Evolutionary conservation across 1,140 invertebrate species (phyloP).

Genomic region (Drosophila bipectinata): DNA sequence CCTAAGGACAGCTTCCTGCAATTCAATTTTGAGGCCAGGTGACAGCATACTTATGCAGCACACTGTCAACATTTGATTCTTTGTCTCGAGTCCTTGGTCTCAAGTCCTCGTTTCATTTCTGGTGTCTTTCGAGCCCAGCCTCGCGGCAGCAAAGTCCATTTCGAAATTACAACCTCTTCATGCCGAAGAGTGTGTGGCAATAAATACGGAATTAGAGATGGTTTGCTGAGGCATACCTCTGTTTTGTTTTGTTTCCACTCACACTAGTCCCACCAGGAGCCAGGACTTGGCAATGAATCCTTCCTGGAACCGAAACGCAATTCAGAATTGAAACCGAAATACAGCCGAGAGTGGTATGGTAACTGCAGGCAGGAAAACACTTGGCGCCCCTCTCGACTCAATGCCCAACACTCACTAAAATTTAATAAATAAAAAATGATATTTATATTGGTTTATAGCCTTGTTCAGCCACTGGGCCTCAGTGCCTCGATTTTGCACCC

Average conservation of each 20-base stretch:
- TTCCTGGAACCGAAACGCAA: constrained; percentile 10
- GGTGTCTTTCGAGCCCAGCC: constrained; percentile 20
- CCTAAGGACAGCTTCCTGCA: constrained; percentile 27
- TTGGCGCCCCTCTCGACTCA: constrained; percentile 70
- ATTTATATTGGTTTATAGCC: constrained; percentile 79
- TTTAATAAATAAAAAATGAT: constrained; percentile 81
- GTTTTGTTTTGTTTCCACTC: constrained; percentile 30
- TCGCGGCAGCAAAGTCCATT: constrained; percentile 70
- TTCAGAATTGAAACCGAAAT: constrained; percentile 23
- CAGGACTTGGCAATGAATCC: constrained; percentile 3
- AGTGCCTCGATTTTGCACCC: not conserved
- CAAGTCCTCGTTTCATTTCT: not conserved
- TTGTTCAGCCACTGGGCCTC: constrained; percentile 36
- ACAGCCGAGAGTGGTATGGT: constrained; percentile 14
- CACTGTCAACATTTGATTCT: constrained; percentile 41
- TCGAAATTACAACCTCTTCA: constrained; percentile 59
- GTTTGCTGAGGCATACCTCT: constrained; percentile 42
- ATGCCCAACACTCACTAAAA: constrained; percentile 79
- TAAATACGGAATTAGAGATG: constrained; percentile 57
- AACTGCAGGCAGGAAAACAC: constrained; percentile 44
- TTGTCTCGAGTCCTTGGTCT: constrained; percentile 23
- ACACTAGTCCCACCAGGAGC: not conserved
- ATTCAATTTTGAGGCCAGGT: constrained; percentile 63
- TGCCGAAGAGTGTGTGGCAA: constrained; percentile 50
- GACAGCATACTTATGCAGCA: constrained; percentile 70